Base-by-base conservation (phyloP, 2,888 invertebrate genomes). In the Athalia cordata region DNA sequence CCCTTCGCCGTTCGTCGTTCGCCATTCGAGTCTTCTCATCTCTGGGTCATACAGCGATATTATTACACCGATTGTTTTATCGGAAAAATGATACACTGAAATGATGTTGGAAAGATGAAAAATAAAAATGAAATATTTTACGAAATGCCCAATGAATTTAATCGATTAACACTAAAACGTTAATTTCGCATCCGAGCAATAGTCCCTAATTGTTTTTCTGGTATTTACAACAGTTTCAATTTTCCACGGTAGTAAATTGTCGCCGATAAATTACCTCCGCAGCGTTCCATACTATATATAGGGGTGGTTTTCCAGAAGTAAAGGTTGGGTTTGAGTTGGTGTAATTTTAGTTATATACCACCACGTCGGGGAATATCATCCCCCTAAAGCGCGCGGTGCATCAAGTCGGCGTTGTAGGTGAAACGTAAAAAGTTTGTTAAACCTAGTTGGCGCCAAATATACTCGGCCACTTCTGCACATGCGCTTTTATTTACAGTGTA, bases 391-490 rank as follows among this genome's bases (percentile, higher is more conserved):
- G 7, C 55, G 55, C 55, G 11, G 9, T n/a, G 55, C 55, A n/a
- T 29, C 29, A 2, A 29, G 29, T 2, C 29, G 29, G 7, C n/a
- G 55, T 55, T 61, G 61, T 0, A 13, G 15, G 61, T 7, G 61
- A n/a, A 11, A 13, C 13, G 15, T n/a, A 11, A 13, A n/a, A n/a
- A 61, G 11, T 68, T 68, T 15, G 68, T 52, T 52, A 43, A 68
- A 68, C 50, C 68, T 68, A 68, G 72, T 72, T 72, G 72, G 72
- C 72, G 72, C 72, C 72, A 72, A 72, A 72, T 59, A 59, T 59
- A 59, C 59, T 57, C 47, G 15, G 45, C 57, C 15, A 59, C 59
- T 61, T 11, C 52, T 50, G 45, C 72, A 45, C 72, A 59, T 59
- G 57, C 72, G 57, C 72, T 7, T 45, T 49, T 13, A 15, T 7